A percentile compares a stretch with the other conserved stretches of the same genome.
Conservation (phyloP, 2,888 invertebrate species). For the Bombylius major region DNA sequence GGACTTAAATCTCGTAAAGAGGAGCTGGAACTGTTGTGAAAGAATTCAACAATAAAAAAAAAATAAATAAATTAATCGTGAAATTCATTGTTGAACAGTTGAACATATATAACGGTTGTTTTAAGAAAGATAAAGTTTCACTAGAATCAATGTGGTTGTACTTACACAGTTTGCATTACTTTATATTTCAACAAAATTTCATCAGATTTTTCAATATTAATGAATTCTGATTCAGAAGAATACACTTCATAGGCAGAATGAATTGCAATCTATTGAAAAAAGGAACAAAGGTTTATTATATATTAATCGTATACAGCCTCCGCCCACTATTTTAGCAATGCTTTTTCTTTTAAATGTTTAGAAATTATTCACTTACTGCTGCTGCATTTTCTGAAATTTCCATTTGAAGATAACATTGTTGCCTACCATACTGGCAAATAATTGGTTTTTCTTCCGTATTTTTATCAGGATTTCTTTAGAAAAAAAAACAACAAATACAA, state of each 20-base stretch:
- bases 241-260: slow-evolving; percentile 33
- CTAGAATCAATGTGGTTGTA: not conserved
- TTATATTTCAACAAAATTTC: slow-evolving; percentile 31
- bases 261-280: slow-evolving; percentile 23
- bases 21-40: no score
- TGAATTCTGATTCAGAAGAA: slow-evolving; percentile 19
- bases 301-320: not conserved
- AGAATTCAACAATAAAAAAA: no score
- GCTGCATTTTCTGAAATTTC: slow-evolving; percentile 31
- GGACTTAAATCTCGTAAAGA: slow-evolving; percentile 33
- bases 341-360: not conserved
- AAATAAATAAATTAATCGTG: no score
- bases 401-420: slow-evolving; percentile 32
- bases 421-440: slow-evolving; percentile 29
- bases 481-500: not conserved
- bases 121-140: no score
- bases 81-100: no score
- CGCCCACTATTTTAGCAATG: not conserved
- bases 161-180: slow-evolving; percentile 32
- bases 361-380: slow-evolving; percentile 19
- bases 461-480: slow-evolving; percentile 16
- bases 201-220: slow-evolving; percentile 27
- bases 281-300: not conserved
- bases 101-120: no score
- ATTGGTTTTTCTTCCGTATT: slow-evolving; percentile 20